phyloP scores from a whole-genome alignment of 2,113 vertebrate genomes.

The Pelvicachromis taeniatus region DNA sequence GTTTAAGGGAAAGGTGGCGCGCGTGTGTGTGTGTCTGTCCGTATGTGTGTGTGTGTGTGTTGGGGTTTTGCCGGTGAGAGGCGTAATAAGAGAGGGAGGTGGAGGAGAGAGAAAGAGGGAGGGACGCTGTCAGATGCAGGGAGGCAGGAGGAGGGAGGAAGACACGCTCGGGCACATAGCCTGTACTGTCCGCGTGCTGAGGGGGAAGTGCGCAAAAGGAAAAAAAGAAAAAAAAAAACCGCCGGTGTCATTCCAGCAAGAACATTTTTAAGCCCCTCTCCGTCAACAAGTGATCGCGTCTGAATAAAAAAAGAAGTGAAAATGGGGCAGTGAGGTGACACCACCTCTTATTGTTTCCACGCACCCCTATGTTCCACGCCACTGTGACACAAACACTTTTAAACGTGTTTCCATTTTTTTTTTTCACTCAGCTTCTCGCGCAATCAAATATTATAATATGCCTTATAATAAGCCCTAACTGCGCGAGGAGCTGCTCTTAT shows the following conservation, averaged over 20 bases:
- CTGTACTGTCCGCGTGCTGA: neutral
- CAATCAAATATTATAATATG: neutral
- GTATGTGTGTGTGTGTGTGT: constrained; percentile 28
- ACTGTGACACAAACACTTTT: neutral
- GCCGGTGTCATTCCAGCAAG: neutral
- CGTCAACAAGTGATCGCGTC: constrained; percentile 30
- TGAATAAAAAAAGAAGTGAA: neutral
- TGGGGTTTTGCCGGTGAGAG: constrained; percentile 38
- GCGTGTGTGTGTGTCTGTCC: neutral
- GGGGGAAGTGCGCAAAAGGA: neutral
- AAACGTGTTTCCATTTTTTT: neutral
- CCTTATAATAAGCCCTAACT: neutral
- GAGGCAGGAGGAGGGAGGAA: constrained; percentile 2
- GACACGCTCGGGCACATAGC: neutral
- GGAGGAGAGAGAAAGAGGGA: constrained; percentile 47
- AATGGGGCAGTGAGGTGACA: constrained; percentile 5
- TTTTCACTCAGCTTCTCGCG: neutral
- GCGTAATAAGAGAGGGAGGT: constrained; percentile 41
- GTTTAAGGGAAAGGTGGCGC: constrained; percentile 26
- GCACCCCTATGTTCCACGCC: neutral
- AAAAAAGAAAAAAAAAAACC: neutral
- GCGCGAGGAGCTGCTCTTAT: constrained; percentile 18
- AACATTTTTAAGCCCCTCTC: neutral
- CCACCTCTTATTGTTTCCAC: neutral
- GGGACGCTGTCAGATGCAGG: constrained; percentile 58